Conservation (phyloP, 37 sponge, comb jelly and placozoan species). For the Aplysina aerophoba region DNA sequence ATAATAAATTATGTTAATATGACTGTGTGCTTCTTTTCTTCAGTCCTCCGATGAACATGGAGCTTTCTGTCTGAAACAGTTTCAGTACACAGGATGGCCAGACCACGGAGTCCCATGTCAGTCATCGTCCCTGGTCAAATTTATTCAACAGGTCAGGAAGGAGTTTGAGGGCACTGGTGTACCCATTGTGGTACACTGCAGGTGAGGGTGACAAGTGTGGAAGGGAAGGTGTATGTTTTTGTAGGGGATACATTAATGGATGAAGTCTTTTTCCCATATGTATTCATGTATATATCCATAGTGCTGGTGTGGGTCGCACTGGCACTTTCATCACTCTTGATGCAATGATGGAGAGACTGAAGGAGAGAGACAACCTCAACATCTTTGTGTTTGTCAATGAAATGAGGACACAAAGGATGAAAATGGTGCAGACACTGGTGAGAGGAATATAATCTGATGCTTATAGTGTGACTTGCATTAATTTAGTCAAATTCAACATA, state of each 20-base stretch:
- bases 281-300: neutral
- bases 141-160: slow-evolving; percentile 27
- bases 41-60: neutral
- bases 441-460: no score
- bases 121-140: slow-evolving; percentile 30
- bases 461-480: no score
- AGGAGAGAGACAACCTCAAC: slow-evolving; percentile 4
- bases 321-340: slow-evolving; percentile 25
- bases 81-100: slow-evolving; percentile 88
- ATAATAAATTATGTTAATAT: neutral
- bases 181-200: slow-evolving; percentile 32
- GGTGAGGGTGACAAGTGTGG: no score
- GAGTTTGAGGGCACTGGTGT: neutral
- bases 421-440: slow-evolving; percentile 14
- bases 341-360: slow-evolving; percentile 8
- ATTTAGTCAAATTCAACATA: no score
- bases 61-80: slow-evolving; percentile 70
- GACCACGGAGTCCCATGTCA: slow-evolving; percentile 70
- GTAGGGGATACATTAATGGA: no score
- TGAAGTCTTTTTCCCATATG: no score
- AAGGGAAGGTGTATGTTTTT: no score
- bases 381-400: slow-evolving; percentile 18
- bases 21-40: no score
- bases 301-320: slow-evolving; percentile 27
- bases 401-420: neutral